phyloP scores from a whole-genome alignment of 2,888 invertebrate species.

The Acanthosepion lycidas region DNA sequence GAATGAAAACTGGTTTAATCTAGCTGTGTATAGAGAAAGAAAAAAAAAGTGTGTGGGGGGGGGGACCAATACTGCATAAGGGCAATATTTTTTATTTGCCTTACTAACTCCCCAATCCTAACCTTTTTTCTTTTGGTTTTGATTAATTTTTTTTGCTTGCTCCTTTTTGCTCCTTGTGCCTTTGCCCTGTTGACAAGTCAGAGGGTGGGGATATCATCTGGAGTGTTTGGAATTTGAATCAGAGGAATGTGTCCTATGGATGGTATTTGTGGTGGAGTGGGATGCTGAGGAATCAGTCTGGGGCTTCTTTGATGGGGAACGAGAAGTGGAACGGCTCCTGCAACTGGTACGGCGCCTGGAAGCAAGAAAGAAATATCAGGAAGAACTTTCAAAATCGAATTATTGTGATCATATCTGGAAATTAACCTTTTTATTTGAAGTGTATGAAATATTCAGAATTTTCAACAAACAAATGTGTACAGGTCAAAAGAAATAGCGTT shows the following conservation, averaged over 20 bases:
- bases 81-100: not conserved
- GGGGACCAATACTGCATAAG: not conserved
- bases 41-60: too few relatives aligned
- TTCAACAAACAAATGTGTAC: too few relatives aligned
- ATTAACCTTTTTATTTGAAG: too few relatives aligned
- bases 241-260: constrained; percentile 37
- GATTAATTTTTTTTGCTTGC: not conserved
- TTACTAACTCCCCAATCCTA: not conserved
- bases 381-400: not conserved
- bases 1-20: not conserved
- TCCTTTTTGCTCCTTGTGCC: not conserved
- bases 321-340: constrained; percentile 37
- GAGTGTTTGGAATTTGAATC: constrained; percentile 40
- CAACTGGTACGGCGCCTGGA: constrained; percentile 10
- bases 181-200: not conserved
- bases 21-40: not conserved
- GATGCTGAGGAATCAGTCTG: not conserved
- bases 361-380: not conserved
- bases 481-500: too few relatives aligned
- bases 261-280: not conserved
- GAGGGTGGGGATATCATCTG: not conserved
- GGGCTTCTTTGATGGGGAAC: constrained; percentile 13
- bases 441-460: too few relatives aligned
- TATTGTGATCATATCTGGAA: too few relatives aligned
- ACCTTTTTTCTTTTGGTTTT: not conserved